Percentiles rank a stretch among this genome's conserved stretches.
Evolutionary conservation across 2,797 vertebrate species (phyloP).

Genomic region (Artibeus jamaicensis): DNA sequence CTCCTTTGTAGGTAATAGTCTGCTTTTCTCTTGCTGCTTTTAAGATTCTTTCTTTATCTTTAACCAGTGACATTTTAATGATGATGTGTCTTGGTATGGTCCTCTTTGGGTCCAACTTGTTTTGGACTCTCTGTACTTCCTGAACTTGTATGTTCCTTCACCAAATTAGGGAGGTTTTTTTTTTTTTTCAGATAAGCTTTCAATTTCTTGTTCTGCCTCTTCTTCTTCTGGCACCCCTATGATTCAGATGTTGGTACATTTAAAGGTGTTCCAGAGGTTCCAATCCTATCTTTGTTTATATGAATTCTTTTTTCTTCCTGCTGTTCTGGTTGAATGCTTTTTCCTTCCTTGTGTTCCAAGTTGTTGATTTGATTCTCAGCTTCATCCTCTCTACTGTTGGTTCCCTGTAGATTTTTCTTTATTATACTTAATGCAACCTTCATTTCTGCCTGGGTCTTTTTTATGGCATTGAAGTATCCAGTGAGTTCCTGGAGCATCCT

Average conservation of each 20-base stretch:
- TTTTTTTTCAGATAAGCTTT: background rate
- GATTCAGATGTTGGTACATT: background rate
- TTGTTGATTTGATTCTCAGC: background rate
- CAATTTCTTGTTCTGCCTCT: background rate
- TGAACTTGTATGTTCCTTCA: background rate
- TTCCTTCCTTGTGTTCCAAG: background rate
- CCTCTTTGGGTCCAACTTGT: background rate
- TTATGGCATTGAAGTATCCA: background rate
- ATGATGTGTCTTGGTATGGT: background rate
- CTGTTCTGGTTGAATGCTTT: background rate
- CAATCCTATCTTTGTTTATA: background rate
- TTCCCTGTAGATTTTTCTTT: background rate
- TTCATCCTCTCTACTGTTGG: background rate
- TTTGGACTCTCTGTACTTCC: background rate
- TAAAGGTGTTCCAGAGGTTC: too few relatives aligned
- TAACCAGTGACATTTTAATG: background rate
- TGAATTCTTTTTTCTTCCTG: background rate
- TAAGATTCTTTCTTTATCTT: background rate
- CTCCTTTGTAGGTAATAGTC: background rate
- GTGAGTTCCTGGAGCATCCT: background rate
- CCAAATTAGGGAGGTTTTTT: background rate
- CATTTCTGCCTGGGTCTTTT: background rate
- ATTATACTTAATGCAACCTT: background rate
- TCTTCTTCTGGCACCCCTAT: background rate
- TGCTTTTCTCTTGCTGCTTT: background rate